Conservation (phyloP, 2,888 invertebrate genomes). For the Eumacrocentrus americanus region DNA sequence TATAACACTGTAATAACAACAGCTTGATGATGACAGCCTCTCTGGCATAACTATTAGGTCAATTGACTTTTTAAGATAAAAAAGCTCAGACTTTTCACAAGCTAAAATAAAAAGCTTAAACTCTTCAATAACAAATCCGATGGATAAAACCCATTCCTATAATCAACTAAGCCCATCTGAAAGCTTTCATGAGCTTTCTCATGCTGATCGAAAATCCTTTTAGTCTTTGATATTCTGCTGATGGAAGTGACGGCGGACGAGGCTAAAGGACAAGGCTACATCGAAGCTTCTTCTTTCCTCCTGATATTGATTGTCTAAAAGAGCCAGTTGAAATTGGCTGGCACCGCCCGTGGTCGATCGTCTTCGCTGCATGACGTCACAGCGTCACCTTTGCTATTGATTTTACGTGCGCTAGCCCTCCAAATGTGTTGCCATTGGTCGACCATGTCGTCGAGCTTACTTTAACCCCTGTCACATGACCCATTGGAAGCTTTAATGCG, state of each 20-base stretch:
- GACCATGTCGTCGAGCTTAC: constrained; percentile 5
- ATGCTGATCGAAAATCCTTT: no score
- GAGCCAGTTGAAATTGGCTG: constrained; percentile 52
- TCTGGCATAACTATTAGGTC: no score
- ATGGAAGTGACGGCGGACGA: not conserved
- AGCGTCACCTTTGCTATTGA: constrained; percentile 30
- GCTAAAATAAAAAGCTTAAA: no score
- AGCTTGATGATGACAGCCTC: not conserved
- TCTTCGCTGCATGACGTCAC: constrained; percentile 31
- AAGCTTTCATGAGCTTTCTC: no score
- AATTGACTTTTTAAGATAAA: no score
- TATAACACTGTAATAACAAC: not conserved
- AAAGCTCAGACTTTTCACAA: no score
- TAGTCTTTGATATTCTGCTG: no score
- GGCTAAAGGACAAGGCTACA: no score
- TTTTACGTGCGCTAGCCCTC: constrained; percentile 12
- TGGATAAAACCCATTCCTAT: no score
- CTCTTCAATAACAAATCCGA: no score
- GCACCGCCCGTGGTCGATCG: constrained; percentile 58
- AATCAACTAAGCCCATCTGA: no score
- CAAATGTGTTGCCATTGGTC: constrained; percentile 16
- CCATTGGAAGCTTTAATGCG: not conserved
- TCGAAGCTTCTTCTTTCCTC: constrained; percentile 20
- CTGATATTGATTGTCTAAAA: constrained; percentile 50
- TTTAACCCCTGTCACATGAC: constrained; percentile 15